Evolutionary conservation across 1,140 invertebrate species (phyloP), one percentile per base, ranked within the genome.

Genomic region (Drosophila miranda): DNA sequence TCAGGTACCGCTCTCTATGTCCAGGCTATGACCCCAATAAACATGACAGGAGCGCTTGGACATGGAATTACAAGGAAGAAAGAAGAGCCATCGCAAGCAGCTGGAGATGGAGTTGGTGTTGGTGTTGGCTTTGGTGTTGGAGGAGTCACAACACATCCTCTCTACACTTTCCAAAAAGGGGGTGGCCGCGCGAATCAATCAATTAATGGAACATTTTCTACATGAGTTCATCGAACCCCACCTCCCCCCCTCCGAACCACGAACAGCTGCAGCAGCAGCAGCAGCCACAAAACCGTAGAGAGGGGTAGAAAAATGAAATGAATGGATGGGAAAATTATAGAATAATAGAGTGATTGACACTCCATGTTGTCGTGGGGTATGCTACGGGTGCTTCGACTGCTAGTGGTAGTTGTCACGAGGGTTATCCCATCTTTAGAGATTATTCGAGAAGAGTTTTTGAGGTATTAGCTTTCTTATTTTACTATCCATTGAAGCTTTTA

Each of bases 171-270:
- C n/a, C 23, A n/a, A 11, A 48, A n/a, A 41, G 13, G 30, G 57
- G 48, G 28, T 38, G 56, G 62, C 1, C 56, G 57, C 72, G 69
- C 74, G 70, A 73, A 83, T 83, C 83, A 88, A 87, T 87, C 82
- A 87, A 87, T 87, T 87, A 87, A 88, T 76, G 78, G 54, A 72
- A 82, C 75, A 68, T 86, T 86, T 86, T 76, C 77, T 72, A 66
- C 75, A 72, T 60, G 72, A 78, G 82, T 88, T 87, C 82, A 88
- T 66, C 71, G 83, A 87, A 87, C 82, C 82, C 64, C 82, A 67
- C 58, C 66, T 67, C 14, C 13, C 14, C n/a, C 21, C 13, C 23
- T 26, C 0, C 23, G 23, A 26, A 5, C 19, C 19, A 14, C 48
- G 50, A 55, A 60, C 54, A 49, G 41, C 2, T 19, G 19, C 19